These are phyloP conservation scores for Python bivittatus DNA, from an alignment of 2,113 vertebrate genomes.

Conservation along the genomic window DNA sequence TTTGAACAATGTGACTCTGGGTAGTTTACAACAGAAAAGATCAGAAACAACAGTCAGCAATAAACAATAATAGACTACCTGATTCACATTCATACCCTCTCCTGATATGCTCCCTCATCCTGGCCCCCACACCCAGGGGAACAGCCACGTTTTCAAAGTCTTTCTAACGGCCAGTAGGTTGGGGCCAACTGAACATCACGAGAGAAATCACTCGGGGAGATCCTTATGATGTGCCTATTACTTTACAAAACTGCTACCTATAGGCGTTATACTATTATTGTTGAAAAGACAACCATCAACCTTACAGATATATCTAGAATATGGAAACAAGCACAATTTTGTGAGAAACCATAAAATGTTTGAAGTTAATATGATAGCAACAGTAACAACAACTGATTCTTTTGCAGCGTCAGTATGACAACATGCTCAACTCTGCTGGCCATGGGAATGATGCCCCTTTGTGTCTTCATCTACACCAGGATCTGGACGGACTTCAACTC, in stretches of 20 bases:
- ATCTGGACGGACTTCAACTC: slow-evolving; percentile 78
- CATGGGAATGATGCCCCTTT: slow-evolving; percentile 98
- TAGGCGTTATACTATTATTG: not conserved
- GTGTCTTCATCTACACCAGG: slow-evolving; percentile 87
- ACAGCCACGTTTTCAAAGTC: not conserved
- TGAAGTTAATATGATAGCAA: slow-evolving; percentile 9
- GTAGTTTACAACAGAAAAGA: not conserved
- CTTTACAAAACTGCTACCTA: not conserved
- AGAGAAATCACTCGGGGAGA: not conserved
- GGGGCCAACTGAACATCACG: not conserved
- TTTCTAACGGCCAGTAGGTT: not conserved
- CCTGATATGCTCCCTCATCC: not conserved
- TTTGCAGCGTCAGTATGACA: slow-evolving; percentile 94
- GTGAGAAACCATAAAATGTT: not conserved
- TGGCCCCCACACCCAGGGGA: not conserved
- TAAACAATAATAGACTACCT: not conserved
- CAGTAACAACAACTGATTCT: slow-evolving; percentile 40
- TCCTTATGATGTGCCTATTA: not conserved
- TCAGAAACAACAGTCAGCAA: not conserved
- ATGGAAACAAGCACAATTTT: not conserved
- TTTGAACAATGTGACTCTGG: not conserved
- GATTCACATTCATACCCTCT: not conserved
- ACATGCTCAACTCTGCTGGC: slow-evolving; percentile 91
- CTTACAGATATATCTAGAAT: not conserved
- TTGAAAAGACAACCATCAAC: not conserved